Evolutionary conservation across 2,888 invertebrate genomes (phyloP), one percentile per base, ranked within the genome.

Genomic region (Dynastes tityus): DNA sequence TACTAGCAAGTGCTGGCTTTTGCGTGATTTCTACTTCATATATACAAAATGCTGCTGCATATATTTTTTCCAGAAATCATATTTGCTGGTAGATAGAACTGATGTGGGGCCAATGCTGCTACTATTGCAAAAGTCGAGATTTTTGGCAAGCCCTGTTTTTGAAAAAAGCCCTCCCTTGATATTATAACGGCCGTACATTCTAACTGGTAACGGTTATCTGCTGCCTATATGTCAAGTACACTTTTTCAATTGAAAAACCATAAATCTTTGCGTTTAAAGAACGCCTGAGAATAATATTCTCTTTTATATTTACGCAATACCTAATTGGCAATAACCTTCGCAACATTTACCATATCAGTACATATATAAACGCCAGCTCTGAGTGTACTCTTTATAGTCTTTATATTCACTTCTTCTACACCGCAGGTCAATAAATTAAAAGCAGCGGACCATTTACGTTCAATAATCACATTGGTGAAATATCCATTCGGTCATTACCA

Each of bases 401-500:
- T 32, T 32, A 53, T 51, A 40, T 51, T 53, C 27, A 51, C 29
- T 53, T 70, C 22, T 70, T 70, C 4, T 68, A 11, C 6, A 49
- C 29, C 27, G 13, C 27, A 70, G 27, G 40, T 67, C 67, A 16
- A 45, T 67, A 67, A 70, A 53, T 70, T 27, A 32, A 70, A 53
- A 70, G 13, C 4, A 53, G 68, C 27, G 13, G 32, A 29, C 53
- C 70, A 53, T 53, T 49, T 53, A 70, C 32, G 70, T 53, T 32
- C 70, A 51, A 53, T 70, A 11, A 22, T 27, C n/a, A 11, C 53
- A 22, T 4, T 51, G 29, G 70, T 5, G 32, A 70, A 29, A 53
- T 70, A 70, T 70, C 70, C 51, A 70, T 53, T 27, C 32, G 16
- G 32, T 51, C 55, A 70, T 11, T 32, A 70, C n/a, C 49, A 68